Conservation (phyloP, 2,113 vertebrate genomes). For the Epinephelus fuscoguttatus region DNA sequence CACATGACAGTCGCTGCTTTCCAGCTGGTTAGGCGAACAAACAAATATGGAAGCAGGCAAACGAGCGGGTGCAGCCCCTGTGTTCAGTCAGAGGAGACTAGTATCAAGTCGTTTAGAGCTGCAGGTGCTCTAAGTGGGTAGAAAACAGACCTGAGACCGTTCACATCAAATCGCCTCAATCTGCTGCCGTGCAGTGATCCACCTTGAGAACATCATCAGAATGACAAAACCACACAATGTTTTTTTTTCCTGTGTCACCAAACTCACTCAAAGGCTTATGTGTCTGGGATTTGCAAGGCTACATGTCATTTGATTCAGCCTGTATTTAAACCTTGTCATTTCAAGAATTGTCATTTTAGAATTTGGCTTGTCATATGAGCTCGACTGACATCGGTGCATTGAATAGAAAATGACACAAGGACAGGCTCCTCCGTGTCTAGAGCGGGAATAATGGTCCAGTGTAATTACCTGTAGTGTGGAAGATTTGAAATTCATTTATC, state of each 20-base stretch:
- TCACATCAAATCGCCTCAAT: conserved; percentile 10
- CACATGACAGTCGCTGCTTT: conserved; percentile 60
- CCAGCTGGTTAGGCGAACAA: conserved; percentile 75
- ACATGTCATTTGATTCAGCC: conserved; percentile 41
- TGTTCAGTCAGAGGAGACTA: conserved; percentile 36
- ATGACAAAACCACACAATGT: conserved; percentile 17
- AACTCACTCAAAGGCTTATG: conserved; percentile 14
- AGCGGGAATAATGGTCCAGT: conserved; percentile 60
- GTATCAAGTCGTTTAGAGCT: conserved; percentile 49
- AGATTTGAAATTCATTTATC: conserved; percentile 73
- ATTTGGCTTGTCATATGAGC: conserved; percentile 44
- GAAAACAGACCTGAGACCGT: conserved; percentile 37
- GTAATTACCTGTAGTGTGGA: conserved; percentile 79
- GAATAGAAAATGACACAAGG: conserved; percentile 53
- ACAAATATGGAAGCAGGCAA: conserved; percentile 62
- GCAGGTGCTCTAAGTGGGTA: conserved; percentile 51
- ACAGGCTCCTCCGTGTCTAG: conserved; percentile 47
- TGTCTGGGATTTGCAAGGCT: conserved; percentile 28
- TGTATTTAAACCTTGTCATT: conserved; percentile 48
- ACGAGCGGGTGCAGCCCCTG: conserved; percentile 41
- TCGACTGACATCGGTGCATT: conserved; percentile 15
- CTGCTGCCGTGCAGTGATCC: conserved; percentile 36
- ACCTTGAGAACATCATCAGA: conserved; percentile 42
- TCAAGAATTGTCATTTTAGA: conserved; percentile 46
- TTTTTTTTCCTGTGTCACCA: background rate